Conservation (phyloP, 2,797 vertebrate species). For the Chelon auratus region DNA sequence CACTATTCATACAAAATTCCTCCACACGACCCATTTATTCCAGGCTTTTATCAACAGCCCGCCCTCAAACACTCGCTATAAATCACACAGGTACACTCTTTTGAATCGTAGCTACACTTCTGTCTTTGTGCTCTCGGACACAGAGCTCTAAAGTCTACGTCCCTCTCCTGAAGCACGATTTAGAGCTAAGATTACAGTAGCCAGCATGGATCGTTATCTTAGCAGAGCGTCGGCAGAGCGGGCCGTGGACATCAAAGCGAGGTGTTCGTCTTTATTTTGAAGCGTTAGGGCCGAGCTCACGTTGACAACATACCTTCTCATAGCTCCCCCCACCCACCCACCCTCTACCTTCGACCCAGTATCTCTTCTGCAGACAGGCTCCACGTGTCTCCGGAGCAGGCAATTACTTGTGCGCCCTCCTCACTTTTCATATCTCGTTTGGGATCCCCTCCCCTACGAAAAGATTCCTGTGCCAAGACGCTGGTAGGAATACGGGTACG, state of each 20-base stretch:
- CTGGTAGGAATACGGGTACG: conserved; percentile 18
- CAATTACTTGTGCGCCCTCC: conserved; percentile 56
- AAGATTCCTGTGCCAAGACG: conserved; percentile 15
- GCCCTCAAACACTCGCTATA: conserved; percentile 13
- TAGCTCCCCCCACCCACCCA: not conserved
- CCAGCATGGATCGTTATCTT: conserved; percentile 80
- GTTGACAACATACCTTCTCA: conserved; percentile 66
- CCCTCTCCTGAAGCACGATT: conserved; percentile 46
- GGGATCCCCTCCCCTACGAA: conserved; percentile 18
- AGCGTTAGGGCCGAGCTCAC: conserved; percentile 71
- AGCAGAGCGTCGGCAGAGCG: conserved; percentile 83
- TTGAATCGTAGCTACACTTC: not conserved
- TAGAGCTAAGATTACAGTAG: conserved; percentile 84
- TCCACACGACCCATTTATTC: conserved; percentile 38
- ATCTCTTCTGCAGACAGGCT: conserved; percentile 75
- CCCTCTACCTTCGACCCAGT: conserved; percentile 21
- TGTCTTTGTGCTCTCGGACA: conserved; percentile 2
- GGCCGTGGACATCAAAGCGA: conserved; percentile 83
- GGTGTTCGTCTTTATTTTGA: conserved; percentile 78
- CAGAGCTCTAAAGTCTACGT: conserved; percentile 11
- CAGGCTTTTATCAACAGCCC: conserved; percentile 46
- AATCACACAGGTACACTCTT: conserved; percentile 31
- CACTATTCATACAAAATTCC: conserved; percentile 66
- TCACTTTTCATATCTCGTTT: conserved; percentile 60
- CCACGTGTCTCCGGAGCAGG: conserved; percentile 70